These are phyloP conservation scores for Rhaphigaster nebulosa DNA, from an alignment of 2,888 invertebrate species.

Conservation along the genomic window DNA sequence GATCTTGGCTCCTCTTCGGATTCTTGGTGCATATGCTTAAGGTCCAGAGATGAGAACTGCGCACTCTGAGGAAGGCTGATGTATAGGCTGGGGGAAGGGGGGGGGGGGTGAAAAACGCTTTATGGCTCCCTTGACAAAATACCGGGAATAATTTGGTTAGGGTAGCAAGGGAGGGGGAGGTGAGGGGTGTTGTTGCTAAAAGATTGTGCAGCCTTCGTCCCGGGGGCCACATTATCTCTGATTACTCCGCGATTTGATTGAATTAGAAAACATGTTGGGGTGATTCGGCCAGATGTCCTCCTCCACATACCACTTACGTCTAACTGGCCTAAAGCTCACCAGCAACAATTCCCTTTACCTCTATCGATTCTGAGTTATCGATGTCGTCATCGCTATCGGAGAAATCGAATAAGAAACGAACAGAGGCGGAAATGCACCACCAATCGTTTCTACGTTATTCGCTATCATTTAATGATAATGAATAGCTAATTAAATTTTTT, in stretches of 20 bases:
- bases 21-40: background rate
- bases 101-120: constrained; percentile 26
- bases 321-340: constrained; percentile 29
- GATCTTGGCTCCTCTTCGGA: background rate
- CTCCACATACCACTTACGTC: background rate
- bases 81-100: background rate
- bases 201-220: constrained; percentile 62
- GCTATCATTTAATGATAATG: no score
- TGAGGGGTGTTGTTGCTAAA: constrained; percentile 41
- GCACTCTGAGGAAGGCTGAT: constrained; percentile 8
- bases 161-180: constrained; percentile 34
- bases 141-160: constrained; percentile 56
- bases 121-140: constrained; percentile 57
- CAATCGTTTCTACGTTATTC: no score
- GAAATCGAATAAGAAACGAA: background rate
- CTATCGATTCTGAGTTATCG: background rate
- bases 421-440: background rate
- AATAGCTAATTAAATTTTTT: no score
- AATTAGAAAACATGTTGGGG: constrained; percentile 63
- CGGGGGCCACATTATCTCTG: constrained; percentile 66
- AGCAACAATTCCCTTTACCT: constrained; percentile 46
- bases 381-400: background rate
- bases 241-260: constrained; percentile 66
- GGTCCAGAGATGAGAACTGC: constrained; percentile 23
- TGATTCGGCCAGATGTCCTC: constrained; percentile 51